These are phyloP conservation scores for Sciaenops ocellatus DNA, from an alignment of 2,797 vertebrate genomes.

Conservation along the genomic window DNA sequence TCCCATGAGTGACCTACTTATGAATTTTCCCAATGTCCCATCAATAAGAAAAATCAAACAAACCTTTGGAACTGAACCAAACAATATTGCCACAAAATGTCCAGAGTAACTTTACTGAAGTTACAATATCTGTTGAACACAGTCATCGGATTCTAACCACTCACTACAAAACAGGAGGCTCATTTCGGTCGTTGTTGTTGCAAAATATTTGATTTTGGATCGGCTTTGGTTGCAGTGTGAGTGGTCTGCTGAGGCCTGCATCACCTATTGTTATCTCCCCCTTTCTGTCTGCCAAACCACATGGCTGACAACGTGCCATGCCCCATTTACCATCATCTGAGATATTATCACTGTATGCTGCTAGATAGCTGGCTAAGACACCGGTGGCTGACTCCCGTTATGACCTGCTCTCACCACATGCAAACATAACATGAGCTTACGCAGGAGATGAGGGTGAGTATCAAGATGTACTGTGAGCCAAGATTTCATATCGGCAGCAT, in stretches of 20 bases:
- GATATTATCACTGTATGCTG: constrained; percentile 26
- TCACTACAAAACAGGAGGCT: constrained; percentile 12
- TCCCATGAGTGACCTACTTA: constrained; percentile 6
- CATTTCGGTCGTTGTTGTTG: constrained; percentile 15
- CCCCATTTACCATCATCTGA: constrained; percentile 56
- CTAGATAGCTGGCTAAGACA: constrained; percentile 11
- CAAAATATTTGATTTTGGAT: constrained; percentile 36
- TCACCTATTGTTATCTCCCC: constrained; percentile 32
- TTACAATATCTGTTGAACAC: constrained; percentile 3
- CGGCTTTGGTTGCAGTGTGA: constrained; percentile 19
- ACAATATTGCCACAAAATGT: background rate
- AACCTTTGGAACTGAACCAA: too few species aligned
- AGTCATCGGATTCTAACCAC: constrained; percentile 2
- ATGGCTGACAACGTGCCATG: constrained; percentile 53
- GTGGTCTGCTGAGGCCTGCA: constrained; percentile 32
- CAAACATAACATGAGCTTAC: constrained; percentile 32
- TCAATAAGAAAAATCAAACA: constrained; percentile 21
- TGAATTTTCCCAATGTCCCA: constrained; percentile 1
- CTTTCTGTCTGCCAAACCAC: constrained; percentile 44
- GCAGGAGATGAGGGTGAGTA: constrained; percentile 15
- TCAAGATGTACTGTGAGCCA: constrained; percentile 22
- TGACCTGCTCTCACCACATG: constrained; percentile 22
- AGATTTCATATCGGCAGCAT: constrained; percentile 1
- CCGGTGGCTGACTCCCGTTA: constrained; percentile 29
- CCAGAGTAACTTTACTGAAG: constrained; percentile 13